Evolutionary conservation across 2,888 invertebrate genomes (phyloP), one percentile per base, ranked within the genome.

Genomic region (Odontocerum albicorne): DNA sequence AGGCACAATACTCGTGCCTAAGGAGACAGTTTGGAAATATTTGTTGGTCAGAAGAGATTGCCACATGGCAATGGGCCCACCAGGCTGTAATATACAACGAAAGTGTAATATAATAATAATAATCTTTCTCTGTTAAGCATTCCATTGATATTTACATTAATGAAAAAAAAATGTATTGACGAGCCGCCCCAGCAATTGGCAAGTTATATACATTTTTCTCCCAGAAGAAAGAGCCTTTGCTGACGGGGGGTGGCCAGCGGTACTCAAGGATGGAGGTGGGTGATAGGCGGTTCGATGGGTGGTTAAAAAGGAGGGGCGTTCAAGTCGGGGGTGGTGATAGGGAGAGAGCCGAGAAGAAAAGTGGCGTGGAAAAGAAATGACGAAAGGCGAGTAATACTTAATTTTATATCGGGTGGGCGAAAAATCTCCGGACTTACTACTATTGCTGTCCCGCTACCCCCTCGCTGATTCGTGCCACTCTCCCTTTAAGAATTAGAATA

Each of bases 311-410:
- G 39, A 39, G 49, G 3, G 49, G 36, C n/a, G 36, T 15, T 15
- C 12, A 36, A 36, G 16, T 21, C 8, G 39, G 27, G 49, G 3
- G 49, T 22, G 49, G 38, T 4, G 19, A 12, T 16, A 31, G 40
- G 20, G 40, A 33, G 44, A 39, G 22, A 36, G 40, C 38, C 17
- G 33, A 46, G 33, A 53, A 53, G 59, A 59, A 56, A 56, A 59
- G 59, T 56, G 33, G 42, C 35, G 50, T 32, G 45, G 55, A 53
- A 56, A 51, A 52, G 49, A 55, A 59, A 56, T 43, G 40, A 43
- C 21, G 43, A 43, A 43, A 50, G 43, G 44, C 49, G 52, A 53
- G 49, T 47, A 51, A 40, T 27, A 27, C 10, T 27, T 42, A 40
- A 53, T 49, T 57, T 49, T 49, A 49, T 49, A 53, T 49, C 47